Conservation (phyloP, 2,888 invertebrate genomes). For the Meiosimyza platycephala region DNA sequence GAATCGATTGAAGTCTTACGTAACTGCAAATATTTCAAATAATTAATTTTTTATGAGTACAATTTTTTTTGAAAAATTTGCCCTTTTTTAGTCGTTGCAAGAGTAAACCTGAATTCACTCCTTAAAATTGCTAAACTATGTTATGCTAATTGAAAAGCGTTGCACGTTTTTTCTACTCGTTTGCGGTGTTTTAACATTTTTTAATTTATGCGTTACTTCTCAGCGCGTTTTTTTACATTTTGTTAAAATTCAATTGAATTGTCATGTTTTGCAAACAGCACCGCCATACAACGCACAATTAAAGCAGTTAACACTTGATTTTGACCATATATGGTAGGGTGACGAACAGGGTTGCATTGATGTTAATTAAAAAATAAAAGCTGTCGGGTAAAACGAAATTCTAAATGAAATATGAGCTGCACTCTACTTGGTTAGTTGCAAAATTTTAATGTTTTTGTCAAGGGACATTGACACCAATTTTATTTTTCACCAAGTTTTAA, state of each 20-base stretch:
- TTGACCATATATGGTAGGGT: neutral
- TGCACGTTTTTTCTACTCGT: constrained; percentile 1
- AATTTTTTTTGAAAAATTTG: no score
- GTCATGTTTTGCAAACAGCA: neutral
- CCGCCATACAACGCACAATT: no score
- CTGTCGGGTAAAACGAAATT: neutral
- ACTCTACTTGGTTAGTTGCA: neutral
- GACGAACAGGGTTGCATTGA: neutral
- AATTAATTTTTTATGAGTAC: no score
- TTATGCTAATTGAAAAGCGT: neutral
- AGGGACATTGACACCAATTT: constrained; percentile 3
- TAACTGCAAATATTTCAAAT: no score
- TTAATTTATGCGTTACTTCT: neutral
- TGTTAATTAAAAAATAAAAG: no score
- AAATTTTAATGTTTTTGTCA: neutral
- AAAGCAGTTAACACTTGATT: neutral
- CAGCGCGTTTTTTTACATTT: neutral
- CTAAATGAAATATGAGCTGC: constrained; percentile 1
- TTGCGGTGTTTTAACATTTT: neutral
- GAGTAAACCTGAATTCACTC: constrained; percentile 8
- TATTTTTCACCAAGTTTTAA: neutral
- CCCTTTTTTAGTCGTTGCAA: no score
- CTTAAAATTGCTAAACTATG: neutral
- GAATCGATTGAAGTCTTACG: no score
- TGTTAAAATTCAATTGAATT: constrained; percentile 3